phyloP scores from a whole-genome alignment of 2,797 vertebrate genomes.

The Pelobates cultripes region DNA sequence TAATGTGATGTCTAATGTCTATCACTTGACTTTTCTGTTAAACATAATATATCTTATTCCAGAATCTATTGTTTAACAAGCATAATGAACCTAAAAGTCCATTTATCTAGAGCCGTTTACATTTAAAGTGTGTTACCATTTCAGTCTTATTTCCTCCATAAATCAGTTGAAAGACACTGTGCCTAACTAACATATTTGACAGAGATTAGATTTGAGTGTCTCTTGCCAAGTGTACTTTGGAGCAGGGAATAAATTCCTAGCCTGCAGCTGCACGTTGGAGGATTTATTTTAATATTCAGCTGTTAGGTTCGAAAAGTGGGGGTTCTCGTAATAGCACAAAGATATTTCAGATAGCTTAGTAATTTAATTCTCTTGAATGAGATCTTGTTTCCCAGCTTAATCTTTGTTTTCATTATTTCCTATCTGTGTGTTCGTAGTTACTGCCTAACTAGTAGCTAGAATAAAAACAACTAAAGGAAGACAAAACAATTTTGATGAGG shows the following conservation, averaged over 20 bases:
- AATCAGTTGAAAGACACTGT: constrained; percentile 18
- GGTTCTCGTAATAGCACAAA: constrained; percentile 43
- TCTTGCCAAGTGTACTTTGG: constrained; percentile 34
- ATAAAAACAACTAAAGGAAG: not conserved
- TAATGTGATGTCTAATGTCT: no score
- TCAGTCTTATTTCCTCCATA: constrained; percentile 11
- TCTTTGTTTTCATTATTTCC: constrained; percentile 41
- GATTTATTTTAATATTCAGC: constrained; percentile 46
- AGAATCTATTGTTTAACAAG: not conserved
- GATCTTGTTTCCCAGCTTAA: constrained; percentile 35
- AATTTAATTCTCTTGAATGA: constrained; percentile 47
- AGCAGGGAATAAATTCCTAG: constrained; percentile 40
- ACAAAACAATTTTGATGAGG: not conserved
- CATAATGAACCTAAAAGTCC: not conserved
- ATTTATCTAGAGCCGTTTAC: not conserved
- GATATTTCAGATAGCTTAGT: constrained; percentile 51
- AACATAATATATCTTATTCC: not conserved
- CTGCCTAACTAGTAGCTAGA: constrained; percentile 10
- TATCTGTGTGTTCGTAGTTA: constrained; percentile 29
- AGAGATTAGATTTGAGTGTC: constrained; percentile 29
- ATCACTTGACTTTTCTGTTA: no score
- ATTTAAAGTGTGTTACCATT: not conserved
- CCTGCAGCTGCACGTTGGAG: constrained; percentile 46
- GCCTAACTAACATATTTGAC: constrained; percentile 21
- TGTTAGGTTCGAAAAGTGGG: constrained; percentile 25